Evolutionary conservation across 2,113 vertebrate species (phyloP).

Genomic region (Ceuthmochares aereus): DNA sequence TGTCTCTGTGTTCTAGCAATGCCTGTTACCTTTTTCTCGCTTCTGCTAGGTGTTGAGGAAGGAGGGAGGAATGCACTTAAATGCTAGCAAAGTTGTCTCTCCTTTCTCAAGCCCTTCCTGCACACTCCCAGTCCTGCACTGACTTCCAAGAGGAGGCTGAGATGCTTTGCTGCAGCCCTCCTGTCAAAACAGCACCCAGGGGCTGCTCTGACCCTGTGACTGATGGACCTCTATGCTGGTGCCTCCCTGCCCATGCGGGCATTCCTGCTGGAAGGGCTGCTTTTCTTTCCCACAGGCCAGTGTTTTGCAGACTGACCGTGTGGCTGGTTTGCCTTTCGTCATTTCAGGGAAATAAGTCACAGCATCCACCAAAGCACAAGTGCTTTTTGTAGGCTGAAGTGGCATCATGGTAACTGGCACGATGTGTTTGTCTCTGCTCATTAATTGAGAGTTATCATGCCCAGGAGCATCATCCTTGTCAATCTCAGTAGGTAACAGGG

Average conservation of each 20-base stretch:
- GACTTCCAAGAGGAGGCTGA: not conserved
- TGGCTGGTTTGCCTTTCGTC: not conserved
- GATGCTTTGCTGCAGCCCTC: not conserved
- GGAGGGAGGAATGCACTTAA: not conserved
- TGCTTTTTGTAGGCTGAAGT: not conserved
- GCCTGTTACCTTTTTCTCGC: not conserved
- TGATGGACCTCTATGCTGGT: not conserved
- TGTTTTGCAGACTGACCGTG: not conserved
- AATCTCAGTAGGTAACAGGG: not conserved
- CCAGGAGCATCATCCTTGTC: not conserved
- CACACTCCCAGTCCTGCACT: fast-evolving
- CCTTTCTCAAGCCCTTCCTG: not conserved
- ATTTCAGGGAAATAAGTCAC: not conserved
- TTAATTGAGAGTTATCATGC: not conserved
- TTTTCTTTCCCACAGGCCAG: not conserved
- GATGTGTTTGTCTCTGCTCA: not conserved
- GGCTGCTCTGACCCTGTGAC: not conserved
- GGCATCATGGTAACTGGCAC: fast-evolving
- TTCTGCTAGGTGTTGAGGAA: not conserved
- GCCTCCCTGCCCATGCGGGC: not conserved
- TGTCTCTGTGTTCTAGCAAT: not conserved
- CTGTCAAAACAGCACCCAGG: not conserved
- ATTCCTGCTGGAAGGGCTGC: not conserved
- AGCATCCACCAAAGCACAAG: not conserved
- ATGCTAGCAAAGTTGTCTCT: not conserved